Evolutionary conservation across 2,888 invertebrate species (phyloP), one percentile per base, ranked within the genome.

Genomic region (Drosophila pseudotalamancana): DNA sequence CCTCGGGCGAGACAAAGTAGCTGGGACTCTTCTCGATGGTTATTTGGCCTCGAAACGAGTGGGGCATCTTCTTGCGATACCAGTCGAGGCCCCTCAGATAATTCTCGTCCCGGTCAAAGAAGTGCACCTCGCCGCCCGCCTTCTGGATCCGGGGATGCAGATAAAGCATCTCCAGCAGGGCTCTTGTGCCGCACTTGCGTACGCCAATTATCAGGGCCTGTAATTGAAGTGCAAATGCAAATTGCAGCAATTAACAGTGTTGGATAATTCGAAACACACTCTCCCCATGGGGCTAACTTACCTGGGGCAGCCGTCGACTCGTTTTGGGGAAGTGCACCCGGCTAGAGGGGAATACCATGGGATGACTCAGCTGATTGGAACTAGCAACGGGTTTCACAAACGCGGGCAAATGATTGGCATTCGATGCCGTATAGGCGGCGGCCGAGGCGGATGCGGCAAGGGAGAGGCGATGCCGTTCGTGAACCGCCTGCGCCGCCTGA

Each of bases 1-100:
- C 98, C 94, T 97, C 96, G 11, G 97, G 96, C 55, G 97, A 97
- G 40, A 98, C 97, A 92, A 99, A 99, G 92, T 99, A 99, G 87
- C 98, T 97, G 4, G 99, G 99, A 84, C 98, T 98, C 92, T 99
- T 99, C 92, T 99, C 99, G 81, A 98, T 96, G 55, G 98, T 98
- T 77, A 98, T 95, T 92, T 98, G 98, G 37, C 97, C 96, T 70
- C 95, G 94, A 91, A 96, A 96, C 1, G 98, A 97, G 88, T 96
- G 95, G 9, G 98, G 98, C 98, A 99, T 98, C 90, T 97, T 96
- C 89, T 95, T 95, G 63, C 96, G 93, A 92, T 99, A 99, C 99
- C 99, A 99, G 66, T 98, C 97, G 62, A 98, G 93, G 0, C 99
- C 99, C 72, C 95, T 94, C 51, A 95, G 94, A 91, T 98, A 99